Conservation (phyloP, 2,797 vertebrate species). For the Labeo calbasu region DNA sequence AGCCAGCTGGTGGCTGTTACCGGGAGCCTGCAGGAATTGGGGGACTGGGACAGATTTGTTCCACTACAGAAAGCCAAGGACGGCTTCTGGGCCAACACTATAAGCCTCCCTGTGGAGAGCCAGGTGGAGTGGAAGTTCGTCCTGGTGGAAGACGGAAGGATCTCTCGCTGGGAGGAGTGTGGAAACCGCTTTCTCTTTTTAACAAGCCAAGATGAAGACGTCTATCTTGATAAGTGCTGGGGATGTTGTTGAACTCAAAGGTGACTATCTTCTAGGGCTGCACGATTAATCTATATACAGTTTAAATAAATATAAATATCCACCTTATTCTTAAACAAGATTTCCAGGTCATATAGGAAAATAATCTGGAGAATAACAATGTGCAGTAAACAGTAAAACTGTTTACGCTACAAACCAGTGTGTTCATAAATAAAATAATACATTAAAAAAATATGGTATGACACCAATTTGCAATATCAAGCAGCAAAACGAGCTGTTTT, state of each 20-base stretch:
- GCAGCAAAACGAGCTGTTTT: too few relatives aligned
- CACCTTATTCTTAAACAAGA: too few relatives aligned
- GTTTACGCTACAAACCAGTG: too few relatives aligned
- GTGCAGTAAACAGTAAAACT: too few relatives aligned
- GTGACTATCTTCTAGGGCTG: background rate
- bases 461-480: too few relatives aligned
- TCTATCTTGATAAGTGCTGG: conserved; percentile 85
- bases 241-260: conserved; percentile 74
- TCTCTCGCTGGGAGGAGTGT: conserved; percentile 94
- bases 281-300: background rate
- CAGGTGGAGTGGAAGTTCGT: conserved; percentile 93
- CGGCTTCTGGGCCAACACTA: conserved; percentile 83
- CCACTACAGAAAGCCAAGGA: conserved; percentile 78
- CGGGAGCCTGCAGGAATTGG: conserved; percentile 86
- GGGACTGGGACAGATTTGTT: conserved; percentile 84
- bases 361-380: too few relatives aligned
- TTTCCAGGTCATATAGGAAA: too few relatives aligned
- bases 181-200: conserved; percentile 81
- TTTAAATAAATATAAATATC: background rate
- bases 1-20: conserved; percentile 84
- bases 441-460: too few relatives aligned
- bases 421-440: too few relatives aligned
- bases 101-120: conserved; percentile 81
- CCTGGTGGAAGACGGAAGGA: conserved; percentile 84
- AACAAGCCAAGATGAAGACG: conserved; percentile 80